Evolutionary conservation across 2,888 invertebrate species (phyloP).

Genomic region (Pteria penguin): DNA sequence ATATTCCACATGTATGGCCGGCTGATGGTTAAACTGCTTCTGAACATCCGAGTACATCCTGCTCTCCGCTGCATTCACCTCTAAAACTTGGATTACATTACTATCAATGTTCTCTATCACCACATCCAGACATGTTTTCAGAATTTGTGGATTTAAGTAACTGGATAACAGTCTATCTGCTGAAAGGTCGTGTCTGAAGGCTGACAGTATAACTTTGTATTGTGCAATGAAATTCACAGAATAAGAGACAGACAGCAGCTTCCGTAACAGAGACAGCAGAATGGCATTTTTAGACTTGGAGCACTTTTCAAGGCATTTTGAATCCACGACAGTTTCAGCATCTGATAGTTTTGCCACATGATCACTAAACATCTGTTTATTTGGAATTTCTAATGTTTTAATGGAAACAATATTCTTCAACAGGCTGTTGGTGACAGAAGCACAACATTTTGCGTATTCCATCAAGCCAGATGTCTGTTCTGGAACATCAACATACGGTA

Average conservation of each 20-base stretch:
- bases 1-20: constrained; percentile 84
- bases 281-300: constrained; percentile 33
- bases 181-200: constrained; percentile 50
- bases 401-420: background rate
- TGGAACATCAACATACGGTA: constrained; percentile 84
- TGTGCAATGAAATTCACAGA: constrained; percentile 44
- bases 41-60: constrained; percentile 53
- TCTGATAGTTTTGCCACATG: no score
- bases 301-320: constrained; percentile 12
- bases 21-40: constrained; percentile 84
- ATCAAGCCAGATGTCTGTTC: constrained; percentile 29
- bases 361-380: background rate
- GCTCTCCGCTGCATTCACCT: constrained; percentile 81
- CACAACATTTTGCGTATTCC: constrained; percentile 44
- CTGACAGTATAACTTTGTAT: constrained; percentile 42
- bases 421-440: background rate
- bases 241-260: constrained; percentile 40
- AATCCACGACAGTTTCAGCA: no score
- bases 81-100: constrained; percentile 87
- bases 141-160: constrained; percentile 43
- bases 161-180: constrained; percentile 55
- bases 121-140: constrained; percentile 84
- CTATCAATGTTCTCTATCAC: constrained; percentile 88
- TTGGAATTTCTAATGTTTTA: background rate
- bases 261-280: constrained; percentile 47